Evolutionary conservation across 1,140 invertebrate species (phyloP).

Genomic region (Psix sp.): DNA sequence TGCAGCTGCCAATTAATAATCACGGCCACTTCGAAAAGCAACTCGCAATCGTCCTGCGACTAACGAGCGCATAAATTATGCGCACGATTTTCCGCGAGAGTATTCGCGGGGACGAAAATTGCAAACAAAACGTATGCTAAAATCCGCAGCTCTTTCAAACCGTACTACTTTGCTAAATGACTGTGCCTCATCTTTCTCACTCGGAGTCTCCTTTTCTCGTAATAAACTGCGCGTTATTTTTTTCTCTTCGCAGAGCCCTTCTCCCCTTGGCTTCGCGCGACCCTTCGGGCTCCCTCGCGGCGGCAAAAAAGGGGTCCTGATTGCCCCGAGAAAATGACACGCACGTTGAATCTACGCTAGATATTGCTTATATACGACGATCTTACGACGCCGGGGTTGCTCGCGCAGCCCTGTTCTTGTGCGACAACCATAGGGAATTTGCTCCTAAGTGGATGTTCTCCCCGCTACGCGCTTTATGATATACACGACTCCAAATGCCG

Average conservation of each 20-base stretch:
- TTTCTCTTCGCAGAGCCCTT: slow-evolving; percentile 15
- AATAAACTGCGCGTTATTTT: slow-evolving; percentile 54
- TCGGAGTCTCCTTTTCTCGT: slow-evolving; percentile 38
- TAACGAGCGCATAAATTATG: slow-evolving; percentile 22
- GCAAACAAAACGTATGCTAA: slow-evolving; percentile 44
- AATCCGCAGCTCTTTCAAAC: slow-evolving; percentile 20
- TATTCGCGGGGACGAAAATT: slow-evolving; percentile 33
- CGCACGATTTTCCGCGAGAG: slow-evolving; percentile 24
- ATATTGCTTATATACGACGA: slow-evolving; percentile 62
- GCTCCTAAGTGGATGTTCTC: slow-evolving; percentile 55
- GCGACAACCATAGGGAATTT: slow-evolving; percentile 53
- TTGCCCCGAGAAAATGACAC: slow-evolving; percentile 58
- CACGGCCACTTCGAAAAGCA: neutral
- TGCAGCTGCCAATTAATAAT: neutral
- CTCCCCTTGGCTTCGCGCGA: slow-evolving; percentile 22
- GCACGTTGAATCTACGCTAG: slow-evolving; percentile 39
- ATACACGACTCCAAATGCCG: slow-evolving; percentile 29
- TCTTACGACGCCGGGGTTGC: slow-evolving; percentile 48
- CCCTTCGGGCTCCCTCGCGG: slow-evolving; percentile 35
- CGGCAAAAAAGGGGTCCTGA: slow-evolving; percentile 53
- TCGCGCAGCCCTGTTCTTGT: slow-evolving; percentile 38
- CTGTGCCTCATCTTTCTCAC: slow-evolving; percentile 34
- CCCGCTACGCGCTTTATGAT: slow-evolving; percentile 30
- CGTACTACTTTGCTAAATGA: slow-evolving; percentile 49
- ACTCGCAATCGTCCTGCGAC: slow-evolving; percentile 13